Percentiles rank a stretch among this genome's conserved stretches.
Evolutionary conservation across 2,113 vertebrate species (phyloP).

Genomic region (Parus major): DNA sequence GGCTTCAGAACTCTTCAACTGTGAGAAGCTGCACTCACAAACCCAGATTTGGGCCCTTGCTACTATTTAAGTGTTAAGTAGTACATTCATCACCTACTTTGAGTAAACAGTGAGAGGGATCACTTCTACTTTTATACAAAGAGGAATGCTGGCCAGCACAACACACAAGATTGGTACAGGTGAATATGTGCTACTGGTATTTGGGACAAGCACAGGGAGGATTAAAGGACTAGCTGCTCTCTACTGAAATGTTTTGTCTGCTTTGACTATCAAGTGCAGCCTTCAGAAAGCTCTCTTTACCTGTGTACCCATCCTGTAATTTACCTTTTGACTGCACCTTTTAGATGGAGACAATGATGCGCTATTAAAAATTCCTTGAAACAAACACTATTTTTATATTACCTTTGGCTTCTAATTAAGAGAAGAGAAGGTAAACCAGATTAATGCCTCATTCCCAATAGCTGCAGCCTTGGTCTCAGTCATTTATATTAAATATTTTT

Average conservation of each 20-base stretch:
- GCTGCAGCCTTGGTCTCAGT: neutral
- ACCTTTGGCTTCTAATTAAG: neutral
- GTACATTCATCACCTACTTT: neutral
- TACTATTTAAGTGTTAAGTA: neutral
- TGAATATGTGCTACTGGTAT: neutral
- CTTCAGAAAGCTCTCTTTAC: neutral
- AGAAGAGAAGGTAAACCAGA: neutral
- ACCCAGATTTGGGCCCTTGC: neutral
- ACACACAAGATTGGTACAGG: neutral
- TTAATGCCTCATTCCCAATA: neutral
- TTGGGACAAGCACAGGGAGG: neutral
- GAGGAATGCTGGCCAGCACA: neutral
- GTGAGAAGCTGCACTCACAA: neutral
- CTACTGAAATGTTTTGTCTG: neutral
- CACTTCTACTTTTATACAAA: neutral
- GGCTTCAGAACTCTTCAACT: neutral
- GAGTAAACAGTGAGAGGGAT: neutral
- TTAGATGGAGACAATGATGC: neutral
- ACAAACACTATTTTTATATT: neutral
- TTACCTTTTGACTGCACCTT: neutral
- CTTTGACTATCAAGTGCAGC: neutral
- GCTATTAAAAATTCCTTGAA: neutral
- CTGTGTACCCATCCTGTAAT: neutral
- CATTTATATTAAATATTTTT: neutral
- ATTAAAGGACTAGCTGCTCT: neutral